Evolutionary conservation across 2,888 invertebrate species (phyloP).

Genomic region (Diaperis boleti): DNA sequence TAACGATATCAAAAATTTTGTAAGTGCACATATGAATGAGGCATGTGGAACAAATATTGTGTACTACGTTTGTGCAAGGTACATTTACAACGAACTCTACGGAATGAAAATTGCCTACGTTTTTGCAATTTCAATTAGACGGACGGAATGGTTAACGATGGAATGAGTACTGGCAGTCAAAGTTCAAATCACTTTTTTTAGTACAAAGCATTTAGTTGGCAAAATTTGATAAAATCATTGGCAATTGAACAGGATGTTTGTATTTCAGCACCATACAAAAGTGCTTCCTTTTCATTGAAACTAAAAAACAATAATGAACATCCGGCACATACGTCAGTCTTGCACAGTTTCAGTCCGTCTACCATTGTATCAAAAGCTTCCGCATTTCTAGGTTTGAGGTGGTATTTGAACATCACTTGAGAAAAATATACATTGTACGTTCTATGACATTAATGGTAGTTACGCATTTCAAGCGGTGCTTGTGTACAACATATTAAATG

Average conservation of each 20-base stretch:
- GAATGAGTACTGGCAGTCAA: not conserved
- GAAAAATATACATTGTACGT: too few relatives aligned
- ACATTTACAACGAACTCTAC: not conserved
- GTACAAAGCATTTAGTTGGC: not conserved
- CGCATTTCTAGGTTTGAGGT: too few relatives aligned
- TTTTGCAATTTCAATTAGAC: not conserved
- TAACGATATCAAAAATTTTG: not conserved
- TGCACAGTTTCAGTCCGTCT: too few relatives aligned
- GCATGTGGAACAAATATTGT: constrained; percentile 10
- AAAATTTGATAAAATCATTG: constrained; percentile 23
- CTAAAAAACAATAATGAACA: constrained; percentile 36
- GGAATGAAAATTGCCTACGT: constrained; percentile 3
- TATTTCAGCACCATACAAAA: constrained; percentile 41
- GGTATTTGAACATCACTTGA: too few relatives aligned
- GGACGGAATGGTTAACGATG: not conserved
- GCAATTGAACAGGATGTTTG: constrained; percentile 43
- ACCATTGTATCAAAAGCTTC: too few relatives aligned
- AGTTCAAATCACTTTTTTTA: not conserved
- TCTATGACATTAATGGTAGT: too few relatives aligned
- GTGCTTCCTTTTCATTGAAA: constrained; percentile 41
- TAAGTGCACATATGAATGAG: constrained; percentile 11
- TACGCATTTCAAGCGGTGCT: too few relatives aligned
- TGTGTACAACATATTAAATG: too few relatives aligned
- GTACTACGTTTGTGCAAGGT: constrained; percentile 8
- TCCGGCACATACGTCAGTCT: constrained; percentile 17